Percentiles rank a stretch among this genome's conserved stretches.
Evolutionary conservation across 2,797 vertebrate genomes (phyloP).

Genomic region (Argentina silus): DNA sequence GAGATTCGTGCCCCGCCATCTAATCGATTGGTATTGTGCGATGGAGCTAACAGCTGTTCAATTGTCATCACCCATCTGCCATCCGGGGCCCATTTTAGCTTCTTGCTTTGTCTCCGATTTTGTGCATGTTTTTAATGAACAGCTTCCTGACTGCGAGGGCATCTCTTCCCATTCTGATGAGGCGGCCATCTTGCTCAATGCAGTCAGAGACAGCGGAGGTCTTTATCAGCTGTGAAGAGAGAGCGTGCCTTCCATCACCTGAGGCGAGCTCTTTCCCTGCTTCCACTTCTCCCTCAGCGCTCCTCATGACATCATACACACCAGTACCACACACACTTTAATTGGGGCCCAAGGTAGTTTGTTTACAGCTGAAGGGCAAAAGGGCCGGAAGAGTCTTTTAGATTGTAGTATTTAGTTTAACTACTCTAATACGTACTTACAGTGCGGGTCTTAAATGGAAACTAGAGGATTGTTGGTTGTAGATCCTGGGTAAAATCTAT

Average conservation of each 20-base stretch:
- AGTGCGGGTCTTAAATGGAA: too few relatives aligned
- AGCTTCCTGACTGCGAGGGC: conserved; percentile 32
- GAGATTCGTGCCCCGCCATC: conserved; percentile 14
- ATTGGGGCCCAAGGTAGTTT: conserved; percentile 3
- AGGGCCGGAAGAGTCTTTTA: neutral
- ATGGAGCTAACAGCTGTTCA: conserved; percentile 48
- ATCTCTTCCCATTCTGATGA: conserved; percentile 6
- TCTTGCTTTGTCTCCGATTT: conserved; percentile 24
- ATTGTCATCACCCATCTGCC: conserved; percentile 32
- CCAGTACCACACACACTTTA: neutral
- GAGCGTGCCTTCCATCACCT: neutral
- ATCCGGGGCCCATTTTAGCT: conserved; percentile 7
- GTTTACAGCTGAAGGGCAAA: conserved; percentile 5
- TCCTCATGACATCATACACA: conserved; percentile 3
- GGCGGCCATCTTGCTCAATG: neutral
- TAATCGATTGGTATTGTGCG: conserved; percentile 61
- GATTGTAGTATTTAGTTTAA: neutral
- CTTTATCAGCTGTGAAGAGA: neutral
- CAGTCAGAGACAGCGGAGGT: neutral
- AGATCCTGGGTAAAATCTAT: too few relatives aligned
- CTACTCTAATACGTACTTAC: neutral
- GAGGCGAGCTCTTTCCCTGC: neutral
- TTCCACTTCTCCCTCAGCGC: neutral
- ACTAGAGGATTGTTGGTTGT: too few relatives aligned
- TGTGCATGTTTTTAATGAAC: conserved; percentile 33